These are phyloP conservation scores for Geothlypis trichas DNA, from an alignment of 2,113 vertebrate genomes.

Conservation along the genomic window DNA sequence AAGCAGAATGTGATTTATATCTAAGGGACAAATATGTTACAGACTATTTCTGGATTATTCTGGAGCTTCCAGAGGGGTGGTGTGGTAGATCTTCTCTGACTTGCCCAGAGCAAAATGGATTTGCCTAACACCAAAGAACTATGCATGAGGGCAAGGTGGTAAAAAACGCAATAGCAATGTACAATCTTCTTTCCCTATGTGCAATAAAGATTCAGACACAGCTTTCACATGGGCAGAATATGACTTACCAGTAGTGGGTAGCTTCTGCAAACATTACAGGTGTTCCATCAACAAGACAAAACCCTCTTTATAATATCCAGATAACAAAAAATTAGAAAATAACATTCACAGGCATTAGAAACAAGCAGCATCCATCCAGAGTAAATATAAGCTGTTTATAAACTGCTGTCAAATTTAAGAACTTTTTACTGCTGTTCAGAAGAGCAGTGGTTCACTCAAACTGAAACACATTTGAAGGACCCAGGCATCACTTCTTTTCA, in stretches of 20 bases:
- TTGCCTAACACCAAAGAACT: not conserved
- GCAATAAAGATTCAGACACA: not conserved
- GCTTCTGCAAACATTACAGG: not conserved
- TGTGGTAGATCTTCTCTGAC: not conserved
- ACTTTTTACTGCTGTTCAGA: not conserved
- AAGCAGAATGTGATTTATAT: not conserved
- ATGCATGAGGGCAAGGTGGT: rapidly evolving
- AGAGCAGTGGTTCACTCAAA: not conserved
- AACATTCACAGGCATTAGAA: not conserved
- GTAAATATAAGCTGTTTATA: not conserved
- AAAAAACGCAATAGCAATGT: not conserved
- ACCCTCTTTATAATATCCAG: not conserved
- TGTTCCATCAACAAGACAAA: not conserved
- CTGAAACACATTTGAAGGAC: not conserved
- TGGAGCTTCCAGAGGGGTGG: not conserved
- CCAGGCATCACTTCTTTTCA: not conserved
- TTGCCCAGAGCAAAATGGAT: not conserved
- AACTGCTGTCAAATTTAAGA: not conserved
- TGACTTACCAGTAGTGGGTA: not conserved
- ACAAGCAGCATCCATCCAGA: not conserved
- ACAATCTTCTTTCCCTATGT: not conserved
- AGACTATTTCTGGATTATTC: not conserved
- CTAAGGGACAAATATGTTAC: not conserved
- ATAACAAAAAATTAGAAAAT: not conserved
- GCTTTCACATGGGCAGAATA: not conserved